phyloP scores from a whole-genome alignment of 2,888 invertebrate genomes.

The Colletes collaris region DNA sequence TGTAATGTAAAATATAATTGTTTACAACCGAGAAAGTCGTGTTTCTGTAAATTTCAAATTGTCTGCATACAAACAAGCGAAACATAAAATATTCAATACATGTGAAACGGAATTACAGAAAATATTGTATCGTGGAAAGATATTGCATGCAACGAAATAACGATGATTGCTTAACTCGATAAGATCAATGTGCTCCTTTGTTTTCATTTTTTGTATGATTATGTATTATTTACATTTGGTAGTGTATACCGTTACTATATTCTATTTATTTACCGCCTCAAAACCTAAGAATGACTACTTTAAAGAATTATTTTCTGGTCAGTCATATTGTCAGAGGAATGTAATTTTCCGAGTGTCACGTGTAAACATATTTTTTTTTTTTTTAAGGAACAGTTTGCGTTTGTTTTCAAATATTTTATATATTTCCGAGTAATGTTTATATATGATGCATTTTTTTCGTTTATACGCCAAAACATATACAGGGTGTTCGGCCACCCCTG shows the following conservation, averaged over 20 bases:
- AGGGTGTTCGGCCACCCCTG: too few species aligned
- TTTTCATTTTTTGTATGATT: neutral
- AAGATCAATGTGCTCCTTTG: constrained; percentile 9
- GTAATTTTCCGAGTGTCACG: neutral
- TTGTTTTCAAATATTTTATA: constrained; percentile 13
- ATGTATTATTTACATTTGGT: constrained; percentile 18
- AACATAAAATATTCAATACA: constrained; percentile 11
- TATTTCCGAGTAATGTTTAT: constrained; percentile 13
- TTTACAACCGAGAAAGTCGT: constrained; percentile 17
- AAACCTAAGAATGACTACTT: constrained; percentile 13
- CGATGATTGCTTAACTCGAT: constrained; percentile 2
- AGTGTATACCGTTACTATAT: constrained; percentile 4
- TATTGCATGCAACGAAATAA: constrained; percentile 37
- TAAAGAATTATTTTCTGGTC: constrained; percentile 2
- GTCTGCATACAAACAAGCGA: constrained; percentile 1
- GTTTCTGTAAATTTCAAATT: constrained; percentile 38
- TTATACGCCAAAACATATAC: constrained; percentile 22
- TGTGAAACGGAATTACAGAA: neutral
- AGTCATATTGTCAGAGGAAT: constrained; percentile 8
- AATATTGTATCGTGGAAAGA: constrained; percentile 16
- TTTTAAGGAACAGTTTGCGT: neutral
- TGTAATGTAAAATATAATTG: constrained; percentile 28
- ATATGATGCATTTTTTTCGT: constrained; percentile 22
- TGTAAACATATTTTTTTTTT: neutral
- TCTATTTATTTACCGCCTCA: constrained; percentile 25